Evolutionary conservation across 2,888 invertebrate species (phyloP).

Genomic region (Didymodactylos carnosus): DNA sequence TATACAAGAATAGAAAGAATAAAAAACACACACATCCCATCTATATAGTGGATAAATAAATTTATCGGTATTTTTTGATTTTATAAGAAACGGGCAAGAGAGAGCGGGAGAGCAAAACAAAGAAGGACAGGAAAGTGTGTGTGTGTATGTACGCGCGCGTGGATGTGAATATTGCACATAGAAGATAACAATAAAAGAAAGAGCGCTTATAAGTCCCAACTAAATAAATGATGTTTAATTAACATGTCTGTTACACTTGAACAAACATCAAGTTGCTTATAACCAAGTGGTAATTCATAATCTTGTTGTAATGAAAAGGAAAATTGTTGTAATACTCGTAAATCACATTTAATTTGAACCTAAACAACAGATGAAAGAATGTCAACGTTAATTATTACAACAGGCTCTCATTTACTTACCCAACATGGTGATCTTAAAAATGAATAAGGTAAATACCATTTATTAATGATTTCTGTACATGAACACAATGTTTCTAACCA

Average conservation of each 20-base stretch:
- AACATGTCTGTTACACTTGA: conserved; percentile 73
- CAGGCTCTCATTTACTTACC: conserved; percentile 43
- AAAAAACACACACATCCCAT: too few species aligned
- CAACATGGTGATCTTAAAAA: conserved; percentile 78
- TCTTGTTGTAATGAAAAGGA: conserved; percentile 86
- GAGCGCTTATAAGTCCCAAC: conserved; percentile 50
- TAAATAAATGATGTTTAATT: conserved; percentile 90
- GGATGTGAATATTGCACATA: background rate
- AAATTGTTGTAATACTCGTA: conserved; percentile 73
- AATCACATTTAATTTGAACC: conserved; percentile 89
- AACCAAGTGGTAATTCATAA: conserved; percentile 59
- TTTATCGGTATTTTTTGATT: too few species aligned
- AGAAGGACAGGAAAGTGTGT: too few species aligned
- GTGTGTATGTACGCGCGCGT: too few species aligned
- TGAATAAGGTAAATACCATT: conserved; percentile 57
- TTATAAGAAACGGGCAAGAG: too few species aligned
- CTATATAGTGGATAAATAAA: too few species aligned
- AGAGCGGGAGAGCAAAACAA: too few species aligned
- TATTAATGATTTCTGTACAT: conserved; percentile 64
- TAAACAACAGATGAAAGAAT: background rate
- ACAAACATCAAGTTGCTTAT: conserved; percentile 23
- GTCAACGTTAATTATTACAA: background rate
- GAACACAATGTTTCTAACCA: conserved; percentile 96
- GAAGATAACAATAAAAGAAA: background rate
- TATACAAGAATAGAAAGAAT: too few species aligned